Evolutionary conservation across 2,888 invertebrate genomes (phyloP).

Genomic region (Prosapia bicincta): DNA sequence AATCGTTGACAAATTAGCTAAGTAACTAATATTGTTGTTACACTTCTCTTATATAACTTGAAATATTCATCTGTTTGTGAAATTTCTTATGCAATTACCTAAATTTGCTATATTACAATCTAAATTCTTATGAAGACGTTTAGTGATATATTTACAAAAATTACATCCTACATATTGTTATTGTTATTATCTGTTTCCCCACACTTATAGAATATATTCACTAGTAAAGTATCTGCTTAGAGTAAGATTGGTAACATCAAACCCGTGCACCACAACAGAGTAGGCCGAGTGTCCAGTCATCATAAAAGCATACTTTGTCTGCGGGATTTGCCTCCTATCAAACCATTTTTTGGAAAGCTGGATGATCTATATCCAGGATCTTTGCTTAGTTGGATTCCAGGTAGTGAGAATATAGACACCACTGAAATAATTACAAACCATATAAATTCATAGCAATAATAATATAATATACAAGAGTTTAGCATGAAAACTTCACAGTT

Average conservation of each 20-base stretch:
- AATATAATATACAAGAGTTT: too few species aligned
- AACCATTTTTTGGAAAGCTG: slow-evolving; percentile 17
- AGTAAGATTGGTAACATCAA: background rate
- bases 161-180: background rate
- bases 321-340: slow-evolving; percentile 25
- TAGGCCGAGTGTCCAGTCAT: slow-evolving; percentile 18
- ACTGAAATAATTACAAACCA: too few species aligned
- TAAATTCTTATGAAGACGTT: background rate
- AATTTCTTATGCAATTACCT: too few species aligned
- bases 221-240: background rate
- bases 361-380: slow-evolving; percentile 22
- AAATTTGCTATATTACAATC: background rate
- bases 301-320: slow-evolving; percentile 34
- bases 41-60: too few species aligned
- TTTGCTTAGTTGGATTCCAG: slow-evolving; percentile 33
- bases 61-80: too few species aligned
- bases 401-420: slow-evolving; percentile 36
- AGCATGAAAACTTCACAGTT: too few species aligned
- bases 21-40: too few species aligned
- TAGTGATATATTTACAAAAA: background rate
- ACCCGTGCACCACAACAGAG: background rate
- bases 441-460: too few species aligned
- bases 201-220: background rate
- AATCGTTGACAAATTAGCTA: too few species aligned
- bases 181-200: background rate